Percentiles rank a stretch among this genome's conserved stretches.
These are phyloP conservation scores for Sebastes iracundus DNA, from an alignment of 2,797 vertebrate species.

Conservation along the genomic window DNA sequence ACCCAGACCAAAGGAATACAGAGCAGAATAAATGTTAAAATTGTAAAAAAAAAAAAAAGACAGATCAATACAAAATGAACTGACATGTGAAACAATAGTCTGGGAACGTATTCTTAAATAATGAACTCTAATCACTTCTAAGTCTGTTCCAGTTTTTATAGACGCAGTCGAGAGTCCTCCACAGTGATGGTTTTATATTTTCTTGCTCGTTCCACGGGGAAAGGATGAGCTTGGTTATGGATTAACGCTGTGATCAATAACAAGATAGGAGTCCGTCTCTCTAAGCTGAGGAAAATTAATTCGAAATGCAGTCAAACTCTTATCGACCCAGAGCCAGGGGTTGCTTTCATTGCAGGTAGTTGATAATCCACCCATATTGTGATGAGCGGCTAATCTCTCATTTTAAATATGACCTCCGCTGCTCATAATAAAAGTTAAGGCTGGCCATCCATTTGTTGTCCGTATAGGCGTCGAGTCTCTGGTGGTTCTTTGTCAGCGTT, in stretches of 20 bases:
- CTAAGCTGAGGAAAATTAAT: slow-evolving; percentile 96
- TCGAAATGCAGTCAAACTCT: slow-evolving; percentile 97
- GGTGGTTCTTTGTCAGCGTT: slow-evolving; percentile 21
- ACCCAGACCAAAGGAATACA: slow-evolving; percentile 42
- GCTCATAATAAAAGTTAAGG: slow-evolving; percentile 70
- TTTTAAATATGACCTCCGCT: slow-evolving; percentile 89
- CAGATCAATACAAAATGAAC: slow-evolving; percentile 41
- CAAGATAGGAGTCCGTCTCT: slow-evolving; percentile 89
- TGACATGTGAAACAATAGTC: slow-evolving; percentile 50
- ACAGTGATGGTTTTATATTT: slow-evolving; percentile 90
- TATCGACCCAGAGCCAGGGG: slow-evolving; percentile 94
- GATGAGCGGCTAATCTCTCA: slow-evolving; percentile 96
- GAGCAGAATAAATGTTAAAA: slow-evolving; percentile 32
- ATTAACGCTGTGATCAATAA: slow-evolving; percentile 98
- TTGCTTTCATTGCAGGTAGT: slow-evolving; percentile 94
- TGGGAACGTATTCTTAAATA: slow-evolving; percentile 69
- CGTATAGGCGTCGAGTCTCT: slow-evolving; percentile 13
- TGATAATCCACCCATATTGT: slow-evolving; percentile 97
- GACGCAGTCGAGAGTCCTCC: slow-evolving; percentile 89
- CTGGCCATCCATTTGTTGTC: slow-evolving; percentile 61
- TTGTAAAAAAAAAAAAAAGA: slow-evolving; percentile 14
- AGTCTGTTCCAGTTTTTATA: slow-evolving; percentile 86
- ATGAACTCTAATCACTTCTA: slow-evolving; percentile 82
- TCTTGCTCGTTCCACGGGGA: slow-evolving; percentile 86
- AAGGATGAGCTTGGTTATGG: slow-evolving; percentile 95